Evolutionary conservation across 2,113 vertebrate species (phyloP).

Genomic region (Chauna torquata): DNA sequence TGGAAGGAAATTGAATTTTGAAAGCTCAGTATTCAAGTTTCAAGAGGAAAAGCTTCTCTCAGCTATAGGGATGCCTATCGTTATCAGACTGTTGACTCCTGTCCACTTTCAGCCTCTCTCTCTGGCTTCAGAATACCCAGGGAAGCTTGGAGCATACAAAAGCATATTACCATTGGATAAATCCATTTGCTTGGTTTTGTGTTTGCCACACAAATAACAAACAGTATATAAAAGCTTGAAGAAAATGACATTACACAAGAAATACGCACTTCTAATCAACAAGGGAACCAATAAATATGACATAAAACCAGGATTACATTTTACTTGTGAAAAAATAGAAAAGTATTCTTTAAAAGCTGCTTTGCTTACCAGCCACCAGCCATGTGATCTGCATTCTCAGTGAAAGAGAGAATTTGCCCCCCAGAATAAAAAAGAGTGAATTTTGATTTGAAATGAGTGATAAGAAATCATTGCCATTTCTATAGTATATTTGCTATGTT

Average conservation of each 20-base stretch:
- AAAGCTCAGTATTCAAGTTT: neutral
- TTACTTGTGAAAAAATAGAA: neutral
- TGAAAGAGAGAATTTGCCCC: too few species aligned
- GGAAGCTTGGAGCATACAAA: neutral
- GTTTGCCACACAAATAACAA: neutral
- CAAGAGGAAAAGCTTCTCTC: neutral
- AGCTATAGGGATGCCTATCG: neutral
- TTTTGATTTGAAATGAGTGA: neutral
- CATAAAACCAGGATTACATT: neutral
- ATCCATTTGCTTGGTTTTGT: neutral
- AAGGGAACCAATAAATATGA: neutral
- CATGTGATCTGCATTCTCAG: neutral
- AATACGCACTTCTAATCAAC: neutral
- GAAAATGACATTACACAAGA: neutral
- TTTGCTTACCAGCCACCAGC: neutral
- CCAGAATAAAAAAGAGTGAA: neutral
- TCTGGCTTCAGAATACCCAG: neutral
- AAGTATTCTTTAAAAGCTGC: neutral
- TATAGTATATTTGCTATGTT: neutral
- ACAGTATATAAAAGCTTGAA: neutral
- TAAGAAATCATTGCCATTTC: neutral
- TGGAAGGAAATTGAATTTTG: neutral
- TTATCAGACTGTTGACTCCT: neutral
- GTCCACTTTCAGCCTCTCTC: neutral
- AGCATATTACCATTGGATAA: neutral